phyloP scores from a whole-genome alignment of 2,888 invertebrate species.

The Psylliodes chrysocephalus region DNA sequence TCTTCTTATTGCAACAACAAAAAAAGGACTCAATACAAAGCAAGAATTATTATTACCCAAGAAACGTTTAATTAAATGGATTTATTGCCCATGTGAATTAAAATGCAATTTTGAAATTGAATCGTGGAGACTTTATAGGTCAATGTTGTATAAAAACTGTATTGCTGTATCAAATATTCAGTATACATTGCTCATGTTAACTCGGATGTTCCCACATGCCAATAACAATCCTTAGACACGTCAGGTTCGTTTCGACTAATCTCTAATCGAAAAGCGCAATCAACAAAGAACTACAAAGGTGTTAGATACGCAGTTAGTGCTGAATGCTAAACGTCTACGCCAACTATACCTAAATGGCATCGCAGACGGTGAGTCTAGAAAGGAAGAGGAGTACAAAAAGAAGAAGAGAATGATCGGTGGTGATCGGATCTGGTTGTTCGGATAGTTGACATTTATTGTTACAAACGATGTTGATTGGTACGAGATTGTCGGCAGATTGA shows the following conservation, averaged over 20 bases:
- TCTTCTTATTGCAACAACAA: too few species aligned
- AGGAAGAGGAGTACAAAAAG: background rate
- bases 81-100: background rate
- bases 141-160: background rate
- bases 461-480: conserved; percentile 11
- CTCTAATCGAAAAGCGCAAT: background rate
- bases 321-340: background rate
- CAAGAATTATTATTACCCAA: background rate
- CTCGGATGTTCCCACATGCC: background rate
- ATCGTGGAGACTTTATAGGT: background rate
- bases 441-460: conserved; percentile 11
- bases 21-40: background rate
- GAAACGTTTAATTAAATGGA: background rate
- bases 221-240: background rate
- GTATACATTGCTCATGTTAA: too few species aligned
- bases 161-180: too few species aligned
- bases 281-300: background rate
- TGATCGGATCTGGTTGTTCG: background rate
- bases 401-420: background rate
- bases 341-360: background rate
- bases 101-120: background rate
- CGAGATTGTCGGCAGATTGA: background rate
- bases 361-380: background rate
- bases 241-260: background rate
- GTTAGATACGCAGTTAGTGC: conserved; percentile 3